These are phyloP conservation scores for Amorpha juglandis DNA, from an alignment of 2,888 invertebrate species.

Conservation along the genomic window DNA sequence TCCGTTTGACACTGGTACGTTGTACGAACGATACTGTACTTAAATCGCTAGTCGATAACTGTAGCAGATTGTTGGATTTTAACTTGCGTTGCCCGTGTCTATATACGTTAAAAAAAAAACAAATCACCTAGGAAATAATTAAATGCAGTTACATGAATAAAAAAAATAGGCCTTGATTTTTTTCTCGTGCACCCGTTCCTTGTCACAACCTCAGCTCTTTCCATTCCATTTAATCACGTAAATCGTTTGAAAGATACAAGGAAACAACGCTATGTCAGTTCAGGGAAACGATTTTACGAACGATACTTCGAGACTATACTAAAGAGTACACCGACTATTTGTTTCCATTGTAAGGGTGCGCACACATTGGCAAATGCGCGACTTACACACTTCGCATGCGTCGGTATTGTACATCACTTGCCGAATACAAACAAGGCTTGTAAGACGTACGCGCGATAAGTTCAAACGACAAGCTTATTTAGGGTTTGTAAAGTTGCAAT, in stretches of 20 bases:
- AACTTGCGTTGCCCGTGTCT: conserved; percentile 38
- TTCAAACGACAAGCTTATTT: too few species aligned
- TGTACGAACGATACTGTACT: conserved; percentile 51
- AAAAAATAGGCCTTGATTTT: conserved; percentile 29
- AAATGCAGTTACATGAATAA: conserved; percentile 2
- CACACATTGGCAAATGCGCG: too few species aligned
- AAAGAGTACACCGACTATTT: too few species aligned
- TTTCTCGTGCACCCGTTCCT: conserved; percentile 20
- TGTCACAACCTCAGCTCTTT: conserved; percentile 20
- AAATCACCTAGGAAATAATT: conserved; percentile 31
- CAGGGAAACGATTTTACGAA: not conserved
- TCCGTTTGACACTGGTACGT: conserved; percentile 59
- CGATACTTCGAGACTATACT: not conserved
- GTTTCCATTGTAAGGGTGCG: too few species aligned
- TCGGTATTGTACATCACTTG: too few species aligned
- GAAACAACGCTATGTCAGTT: conserved; percentile 11
- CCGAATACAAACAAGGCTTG: too few species aligned
- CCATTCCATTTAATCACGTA: conserved; percentile 26
- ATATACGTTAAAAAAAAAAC: conserved; percentile 15
- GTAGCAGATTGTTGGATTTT: conserved; percentile 45
- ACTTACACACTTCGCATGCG: too few species aligned
- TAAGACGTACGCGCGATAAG: too few species aligned
- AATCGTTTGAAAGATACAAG: conserved; percentile 16
- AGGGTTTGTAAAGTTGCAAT: too few species aligned
- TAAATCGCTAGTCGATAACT: conserved; percentile 54